Conservation (phyloP, 2,888 invertebrate genomes). For the Tetheella fluctuosa region DNA sequence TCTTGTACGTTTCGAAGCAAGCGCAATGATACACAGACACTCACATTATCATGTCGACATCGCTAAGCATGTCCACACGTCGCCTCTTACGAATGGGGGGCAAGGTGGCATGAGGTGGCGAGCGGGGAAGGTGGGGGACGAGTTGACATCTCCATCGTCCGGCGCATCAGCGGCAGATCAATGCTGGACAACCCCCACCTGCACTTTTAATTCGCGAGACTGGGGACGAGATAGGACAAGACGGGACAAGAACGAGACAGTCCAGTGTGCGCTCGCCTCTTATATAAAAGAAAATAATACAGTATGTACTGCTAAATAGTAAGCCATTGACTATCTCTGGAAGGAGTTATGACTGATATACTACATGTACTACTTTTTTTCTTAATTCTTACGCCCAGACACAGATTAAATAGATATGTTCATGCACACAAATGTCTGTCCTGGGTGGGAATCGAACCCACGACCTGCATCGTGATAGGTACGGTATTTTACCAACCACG, state of each 20-base stretch:
- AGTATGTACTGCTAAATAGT: too few relatives aligned
- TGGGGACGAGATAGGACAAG: conserved; percentile 38
- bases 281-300: conserved; percentile 30
- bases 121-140: conserved; percentile 39
- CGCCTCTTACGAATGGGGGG: conserved; percentile 48
- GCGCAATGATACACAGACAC: conserved; percentile 51
- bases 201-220: conserved; percentile 77
- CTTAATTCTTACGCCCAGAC: too few relatives aligned
- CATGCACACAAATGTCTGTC: too few relatives aligned
- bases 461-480: too few relatives aligned
- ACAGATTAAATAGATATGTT: too few relatives aligned
- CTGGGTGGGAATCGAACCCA: too few relatives aligned
- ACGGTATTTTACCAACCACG: too few relatives aligned
- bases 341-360: too few relatives aligned
- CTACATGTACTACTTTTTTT: too few relatives aligned
- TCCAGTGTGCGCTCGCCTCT: conserved; percentile 45
- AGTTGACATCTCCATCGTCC: conserved; percentile 71
- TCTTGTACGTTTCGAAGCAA: background rate
- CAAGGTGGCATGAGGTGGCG: conserved; percentile 28
- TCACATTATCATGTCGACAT: conserved; percentile 73
- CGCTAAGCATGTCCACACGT: conserved; percentile 75
- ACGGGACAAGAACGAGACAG: conserved; percentile 19
- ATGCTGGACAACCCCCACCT: conserved; percentile 80
- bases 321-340: too few relatives aligned
- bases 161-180: conserved; percentile 77